Conservation (phyloP, 2,888 invertebrate genomes). For the Chaetogeoica ovagalla region DNA sequence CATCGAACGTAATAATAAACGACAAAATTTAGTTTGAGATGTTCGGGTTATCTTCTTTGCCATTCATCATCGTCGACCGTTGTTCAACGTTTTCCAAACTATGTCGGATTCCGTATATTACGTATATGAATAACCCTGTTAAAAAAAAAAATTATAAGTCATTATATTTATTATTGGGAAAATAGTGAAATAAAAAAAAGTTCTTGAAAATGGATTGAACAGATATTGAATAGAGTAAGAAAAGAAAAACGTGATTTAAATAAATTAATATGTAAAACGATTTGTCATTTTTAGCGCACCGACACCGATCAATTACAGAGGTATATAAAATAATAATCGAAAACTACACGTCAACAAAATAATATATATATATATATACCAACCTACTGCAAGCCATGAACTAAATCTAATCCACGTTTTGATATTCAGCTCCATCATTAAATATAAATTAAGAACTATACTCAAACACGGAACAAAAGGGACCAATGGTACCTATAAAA, state of each 20-base stretch:
- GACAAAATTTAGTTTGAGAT: too few species aligned
- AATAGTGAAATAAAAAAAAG: too few species aligned
- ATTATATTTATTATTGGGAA: too few species aligned
- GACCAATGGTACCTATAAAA: slow-evolving; percentile 78
- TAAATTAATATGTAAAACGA: too few species aligned
- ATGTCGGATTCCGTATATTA: slow-evolving; percentile 79
- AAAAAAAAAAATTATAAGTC: too few species aligned
- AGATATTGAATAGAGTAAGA: too few species aligned
- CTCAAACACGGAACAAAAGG: slow-evolving; percentile 83
- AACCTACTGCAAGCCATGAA: slow-evolving; percentile 81
- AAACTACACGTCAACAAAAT: slow-evolving; percentile 54
- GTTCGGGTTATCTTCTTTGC: background rate
- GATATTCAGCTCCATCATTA: slow-evolving; percentile 84
- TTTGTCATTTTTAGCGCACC: too few species aligned
- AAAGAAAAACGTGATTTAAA: too few species aligned
- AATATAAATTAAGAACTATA: slow-evolving; percentile 82
- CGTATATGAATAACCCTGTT: slow-evolving; percentile 64
- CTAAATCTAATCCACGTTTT: slow-evolving; percentile 87
- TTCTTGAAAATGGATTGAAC: too few species aligned
- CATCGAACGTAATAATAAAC: too few species aligned
- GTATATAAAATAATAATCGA: too few species aligned
- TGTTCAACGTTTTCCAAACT: slow-evolving; percentile 66
- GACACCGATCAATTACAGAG: too few species aligned
- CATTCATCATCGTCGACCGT: background rate
- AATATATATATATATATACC: slow-evolving; percentile 55